Percentiles rank a stretch among this genome's conserved stretches.
Evolutionary conservation across 2,113 vertebrate genomes (phyloP).

Genomic region (Morone saxatilis): DNA sequence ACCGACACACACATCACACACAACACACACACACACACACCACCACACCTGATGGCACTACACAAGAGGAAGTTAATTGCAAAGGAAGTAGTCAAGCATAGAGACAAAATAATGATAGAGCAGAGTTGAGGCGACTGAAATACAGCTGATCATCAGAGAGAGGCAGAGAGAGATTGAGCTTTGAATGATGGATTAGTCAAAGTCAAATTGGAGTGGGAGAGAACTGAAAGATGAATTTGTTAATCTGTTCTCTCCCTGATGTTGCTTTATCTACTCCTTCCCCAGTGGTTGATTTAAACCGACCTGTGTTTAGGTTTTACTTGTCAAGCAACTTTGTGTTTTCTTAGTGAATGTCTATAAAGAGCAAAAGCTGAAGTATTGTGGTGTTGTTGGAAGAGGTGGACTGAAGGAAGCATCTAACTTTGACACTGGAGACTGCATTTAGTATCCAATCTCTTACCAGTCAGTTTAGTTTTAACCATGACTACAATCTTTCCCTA

Average conservation of each 20-base stretch:
- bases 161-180: constrained; percentile 20
- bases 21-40: neutral
- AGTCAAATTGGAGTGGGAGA: constrained; percentile 17
- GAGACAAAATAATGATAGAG: constrained; percentile 40
- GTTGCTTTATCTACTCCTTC: constrained; percentile 3
- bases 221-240: constrained; percentile 11
- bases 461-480: too few species aligned
- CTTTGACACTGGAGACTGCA: too few species aligned
- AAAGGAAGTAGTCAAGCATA: constrained; percentile 56
- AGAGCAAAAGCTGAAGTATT: too few species aligned
- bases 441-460: too few species aligned
- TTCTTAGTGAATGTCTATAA: too few species aligned
- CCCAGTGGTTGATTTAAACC: neutral
- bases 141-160: constrained; percentile 25
- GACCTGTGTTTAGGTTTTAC: neutral
- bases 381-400: too few species aligned
- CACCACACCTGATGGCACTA: constrained; percentile 22
- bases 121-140: constrained; percentile 4
- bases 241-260: constrained; percentile 21
- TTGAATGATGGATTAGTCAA: constrained; percentile 36
- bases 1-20: neutral
- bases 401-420: too few species aligned
- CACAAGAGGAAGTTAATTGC: constrained; percentile 23
- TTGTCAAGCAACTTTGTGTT: neutral
- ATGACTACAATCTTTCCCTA: too few species aligned